Conservation (phyloP, 2,888 invertebrate genomes). For the Hydriomena furcata region DNA sequence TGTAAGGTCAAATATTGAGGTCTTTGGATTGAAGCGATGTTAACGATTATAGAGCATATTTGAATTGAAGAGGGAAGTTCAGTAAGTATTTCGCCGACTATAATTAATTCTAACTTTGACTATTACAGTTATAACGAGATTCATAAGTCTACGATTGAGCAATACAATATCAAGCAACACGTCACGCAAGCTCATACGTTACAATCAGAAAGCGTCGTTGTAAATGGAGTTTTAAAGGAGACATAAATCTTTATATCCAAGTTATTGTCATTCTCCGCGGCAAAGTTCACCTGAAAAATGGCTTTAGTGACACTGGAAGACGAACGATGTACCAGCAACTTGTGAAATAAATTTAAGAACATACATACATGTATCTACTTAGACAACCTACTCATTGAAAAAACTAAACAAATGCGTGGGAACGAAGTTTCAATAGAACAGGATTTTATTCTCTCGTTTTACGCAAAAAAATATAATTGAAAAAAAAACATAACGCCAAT, state of each 20-base stretch:
- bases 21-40: conserved; percentile 18
- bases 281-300: conserved; percentile 22
- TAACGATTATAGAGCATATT: conserved; percentile 30
- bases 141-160: background rate
- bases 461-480: too few species aligned
- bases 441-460: too few species aligned
- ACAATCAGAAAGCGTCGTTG: background rate
- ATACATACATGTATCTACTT: too few species aligned
- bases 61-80: conserved; percentile 24
- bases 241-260: conserved; percentile 12
- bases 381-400: background rate
- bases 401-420: background rate
- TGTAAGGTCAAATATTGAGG: conserved; percentile 33
- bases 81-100: conserved; percentile 2
- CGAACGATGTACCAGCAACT: conserved; percentile 6
- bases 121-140: background rate
- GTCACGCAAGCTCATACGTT: background rate
- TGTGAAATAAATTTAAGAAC: background rate
- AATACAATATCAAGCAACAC: background rate
- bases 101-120: conserved; percentile 2
- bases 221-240: background rate
- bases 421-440: too few species aligned
- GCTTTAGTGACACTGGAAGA: background rate
- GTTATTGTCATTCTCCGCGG: conserved; percentile 8
- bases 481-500: too few species aligned